Conservation (phyloP, 2,888 invertebrate genomes). For the Drosophila colorata region DNA sequence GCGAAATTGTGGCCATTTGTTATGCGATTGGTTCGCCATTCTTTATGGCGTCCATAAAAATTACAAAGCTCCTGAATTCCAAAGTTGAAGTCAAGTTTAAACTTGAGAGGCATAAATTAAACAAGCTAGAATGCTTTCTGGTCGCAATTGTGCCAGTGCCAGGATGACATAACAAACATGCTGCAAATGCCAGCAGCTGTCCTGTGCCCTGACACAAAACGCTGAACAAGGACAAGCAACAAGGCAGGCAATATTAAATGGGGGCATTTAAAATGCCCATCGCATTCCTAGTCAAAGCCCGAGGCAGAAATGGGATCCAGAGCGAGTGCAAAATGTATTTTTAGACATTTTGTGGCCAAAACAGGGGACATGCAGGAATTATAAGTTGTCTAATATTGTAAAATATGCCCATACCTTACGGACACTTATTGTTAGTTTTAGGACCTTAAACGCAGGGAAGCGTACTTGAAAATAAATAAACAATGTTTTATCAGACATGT, state of each 20-base stretch:
- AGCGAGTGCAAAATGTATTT: conserved; percentile 46
- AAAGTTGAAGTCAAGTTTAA: conserved; percentile 58
- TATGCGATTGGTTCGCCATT: conserved; percentile 68
- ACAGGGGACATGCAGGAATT: conserved; percentile 32
- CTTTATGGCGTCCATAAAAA: conserved; percentile 64
- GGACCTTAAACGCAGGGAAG: neutral
- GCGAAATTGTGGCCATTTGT: conserved; percentile 78
- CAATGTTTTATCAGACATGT: conserved; percentile 10
- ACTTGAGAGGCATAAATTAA: conserved; percentile 75
- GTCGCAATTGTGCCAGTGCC: conserved; percentile 25
- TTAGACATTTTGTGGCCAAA: conserved; percentile 50
- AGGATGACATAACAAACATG: conserved; percentile 64
- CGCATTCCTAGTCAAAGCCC: conserved; percentile 61
- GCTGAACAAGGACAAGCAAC: conserved; percentile 23
- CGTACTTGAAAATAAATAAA: conserved; percentile 6
- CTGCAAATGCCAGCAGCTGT: conserved; percentile 60
- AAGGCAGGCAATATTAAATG: conserved; percentile 44
- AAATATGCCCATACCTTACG: conserved; percentile 51
- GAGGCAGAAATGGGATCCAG: conserved; percentile 13
- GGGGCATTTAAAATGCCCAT: conserved; percentile 71
- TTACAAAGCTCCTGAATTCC: conserved; percentile 55
- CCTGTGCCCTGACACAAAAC: conserved; percentile 42
- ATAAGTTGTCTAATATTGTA: conserved; percentile 45
- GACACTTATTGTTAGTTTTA: conserved; percentile 44
- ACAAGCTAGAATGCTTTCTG: conserved; percentile 7